These are phyloP conservation scores for Ambastaia sidthimunki DNA, from an alignment of 2,797 vertebrate species.

Conservation along the genomic window DNA sequence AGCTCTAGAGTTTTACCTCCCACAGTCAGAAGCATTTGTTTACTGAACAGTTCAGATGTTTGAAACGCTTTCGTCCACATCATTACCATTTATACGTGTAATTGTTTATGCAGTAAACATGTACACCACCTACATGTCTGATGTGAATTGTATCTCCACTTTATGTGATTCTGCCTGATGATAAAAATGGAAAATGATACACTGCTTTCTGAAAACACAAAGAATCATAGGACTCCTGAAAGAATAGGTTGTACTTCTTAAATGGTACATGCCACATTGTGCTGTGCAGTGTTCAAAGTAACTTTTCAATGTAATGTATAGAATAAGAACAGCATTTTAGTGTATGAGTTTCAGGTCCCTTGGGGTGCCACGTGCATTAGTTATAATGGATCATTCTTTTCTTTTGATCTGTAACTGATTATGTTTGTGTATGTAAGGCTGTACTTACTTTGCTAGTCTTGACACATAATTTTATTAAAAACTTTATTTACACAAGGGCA, in stretches of 20 bases:
- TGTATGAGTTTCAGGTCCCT: neutral
- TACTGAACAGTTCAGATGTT: neutral
- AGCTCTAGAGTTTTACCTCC: neutral
- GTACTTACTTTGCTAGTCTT: neutral
- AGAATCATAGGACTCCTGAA: neutral
- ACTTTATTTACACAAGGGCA: neutral
- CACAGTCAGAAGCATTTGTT: neutral
- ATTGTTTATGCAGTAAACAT: neutral
- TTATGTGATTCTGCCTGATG: slow-evolving; percentile 8
- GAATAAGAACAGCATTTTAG: neutral
- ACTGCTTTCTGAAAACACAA: neutral
- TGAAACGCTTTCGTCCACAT: neutral
- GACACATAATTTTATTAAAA: neutral
- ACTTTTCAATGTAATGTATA: neutral
- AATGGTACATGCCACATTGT: neutral
- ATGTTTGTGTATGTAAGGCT: neutral
- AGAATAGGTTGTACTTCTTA: slow-evolving; percentile 4
- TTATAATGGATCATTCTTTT: neutral
- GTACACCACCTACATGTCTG: slow-evolving; percentile 35
- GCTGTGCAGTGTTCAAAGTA: neutral
- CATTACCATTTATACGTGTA: neutral
- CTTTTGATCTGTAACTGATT: no score
- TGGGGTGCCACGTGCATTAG: neutral
- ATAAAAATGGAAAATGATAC: neutral
- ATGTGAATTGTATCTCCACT: slow-evolving; percentile 16